Evolutionary conservation across 1,140 invertebrate genomes (phyloP).

Genomic region (Drosophila triauraria): DNA sequence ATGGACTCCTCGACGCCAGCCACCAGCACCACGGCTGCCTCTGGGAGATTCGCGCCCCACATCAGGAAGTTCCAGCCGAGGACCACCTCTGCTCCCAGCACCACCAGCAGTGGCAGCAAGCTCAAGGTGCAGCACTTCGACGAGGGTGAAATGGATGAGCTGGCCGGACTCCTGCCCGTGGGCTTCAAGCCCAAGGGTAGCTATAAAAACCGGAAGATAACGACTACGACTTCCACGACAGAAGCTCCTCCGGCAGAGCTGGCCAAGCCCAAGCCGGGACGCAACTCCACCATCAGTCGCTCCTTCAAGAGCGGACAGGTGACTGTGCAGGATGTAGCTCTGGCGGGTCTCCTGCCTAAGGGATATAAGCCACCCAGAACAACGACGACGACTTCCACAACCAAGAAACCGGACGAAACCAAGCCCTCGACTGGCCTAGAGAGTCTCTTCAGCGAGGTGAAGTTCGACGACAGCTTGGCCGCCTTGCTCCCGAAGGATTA

Average conservation of each 20-base stretch:
- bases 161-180: constrained; percentile 87
- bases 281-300: constrained; percentile 81
- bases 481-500: constrained; percentile 89
- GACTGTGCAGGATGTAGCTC: constrained; percentile 79
- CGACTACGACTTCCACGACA: constrained; percentile 86
- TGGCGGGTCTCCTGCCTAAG: constrained; percentile 87
- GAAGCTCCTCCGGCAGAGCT: constrained; percentile 28
- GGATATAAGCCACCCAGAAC: constrained; percentile 87
- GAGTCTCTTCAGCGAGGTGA: constrained; percentile 69
- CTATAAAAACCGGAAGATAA: constrained; percentile 86
- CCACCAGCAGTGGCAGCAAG: constrained; percentile 85
- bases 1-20: constrained; percentile 71
- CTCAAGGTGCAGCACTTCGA: constrained; percentile 89
- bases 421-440: constrained; percentile 52
- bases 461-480: constrained; percentile 76
- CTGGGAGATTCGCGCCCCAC: constrained; percentile 66
- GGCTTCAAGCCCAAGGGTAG: constrained; percentile 87
- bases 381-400: constrained; percentile 82
- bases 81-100: constrained; percentile 86
- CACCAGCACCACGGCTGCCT: constrained; percentile 55
- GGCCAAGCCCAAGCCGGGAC: constrained; percentile 58
- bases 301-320: constrained; percentile 78
- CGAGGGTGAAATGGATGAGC: constrained; percentile 88
- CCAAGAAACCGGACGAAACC: constrained; percentile 15
- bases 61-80: constrained; percentile 86